Conservation (phyloP, 2,888 invertebrate species). For the Drosophila heteroneura region DNA sequence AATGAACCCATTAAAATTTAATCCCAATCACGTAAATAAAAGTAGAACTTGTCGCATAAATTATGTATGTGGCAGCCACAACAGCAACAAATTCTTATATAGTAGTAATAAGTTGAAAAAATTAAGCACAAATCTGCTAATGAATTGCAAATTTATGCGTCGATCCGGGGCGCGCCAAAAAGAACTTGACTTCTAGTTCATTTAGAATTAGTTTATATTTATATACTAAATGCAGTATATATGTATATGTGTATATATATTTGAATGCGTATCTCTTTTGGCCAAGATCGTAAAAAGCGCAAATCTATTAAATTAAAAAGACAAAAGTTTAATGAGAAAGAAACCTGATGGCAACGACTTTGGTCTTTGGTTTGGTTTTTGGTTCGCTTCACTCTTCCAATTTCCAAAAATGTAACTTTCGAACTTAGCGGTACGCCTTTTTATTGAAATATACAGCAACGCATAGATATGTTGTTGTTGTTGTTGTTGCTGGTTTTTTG, state of each 20-base stretch:
- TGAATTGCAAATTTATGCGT: slow-evolving; percentile 79
- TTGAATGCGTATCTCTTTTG: slow-evolving; percentile 20
- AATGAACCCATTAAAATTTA: slow-evolving; percentile 79
- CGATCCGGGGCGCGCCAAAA: slow-evolving; percentile 71
- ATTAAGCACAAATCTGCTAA: slow-evolving; percentile 69
- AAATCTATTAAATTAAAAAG: slow-evolving; percentile 73
- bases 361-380: slow-evolving; percentile 24
- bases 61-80: slow-evolving; percentile 64
- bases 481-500: slow-evolving; percentile 39
- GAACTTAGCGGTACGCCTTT: slow-evolving; percentile 81
- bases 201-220: slow-evolving; percentile 51
- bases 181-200: slow-evolving; percentile 81
- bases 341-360: slow-evolving; percentile 64
- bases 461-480: slow-evolving; percentile 32
- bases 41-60: slow-evolving; percentile 78
- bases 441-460: slow-evolving; percentile 59
- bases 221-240: slow-evolving; percentile 25
- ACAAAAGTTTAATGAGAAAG: slow-evolving; percentile 74
- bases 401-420: slow-evolving; percentile 83
- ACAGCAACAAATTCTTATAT: slow-evolving; percentile 33
- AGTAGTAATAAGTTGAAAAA: slow-evolving; percentile 56
- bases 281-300: slow-evolving; percentile 66
- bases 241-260: slow-evolving; percentile 14
- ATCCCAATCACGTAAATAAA: slow-evolving; percentile 78
- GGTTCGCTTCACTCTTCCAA: slow-evolving; percentile 48